These are phyloP conservation scores for Callochromis pleurospilus DNA, from an alignment of 2,113 vertebrate genomes.

Conservation along the genomic window DNA sequence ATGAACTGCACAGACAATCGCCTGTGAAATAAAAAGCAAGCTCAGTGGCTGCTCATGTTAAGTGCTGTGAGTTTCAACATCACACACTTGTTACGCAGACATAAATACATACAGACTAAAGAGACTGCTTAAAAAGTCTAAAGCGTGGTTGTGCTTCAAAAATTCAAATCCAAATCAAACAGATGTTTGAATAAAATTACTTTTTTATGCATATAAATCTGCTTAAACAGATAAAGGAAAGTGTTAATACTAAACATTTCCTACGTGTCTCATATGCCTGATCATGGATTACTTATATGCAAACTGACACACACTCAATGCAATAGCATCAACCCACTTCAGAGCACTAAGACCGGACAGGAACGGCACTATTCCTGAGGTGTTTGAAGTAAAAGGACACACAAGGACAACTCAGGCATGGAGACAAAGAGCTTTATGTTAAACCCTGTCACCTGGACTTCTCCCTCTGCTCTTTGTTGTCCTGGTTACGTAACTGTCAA, in stretches of 20 bases:
- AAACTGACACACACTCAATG: background rate
- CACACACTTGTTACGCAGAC: background rate
- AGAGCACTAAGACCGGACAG: background rate
- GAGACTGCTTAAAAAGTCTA: background rate
- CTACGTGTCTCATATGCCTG: background rate
- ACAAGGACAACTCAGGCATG: background rate
- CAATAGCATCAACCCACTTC: background rate
- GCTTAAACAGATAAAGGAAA: background rate
- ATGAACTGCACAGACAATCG: background rate
- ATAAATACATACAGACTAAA: background rate
- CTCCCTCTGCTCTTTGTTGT: background rate
- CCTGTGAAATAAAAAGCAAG: background rate
- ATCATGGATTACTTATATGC: background rate
- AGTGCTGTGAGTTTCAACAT: background rate
- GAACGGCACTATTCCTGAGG: background rate
- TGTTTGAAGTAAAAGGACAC: conserved; percentile 5
- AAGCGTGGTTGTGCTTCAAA: background rate
- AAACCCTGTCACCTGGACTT: background rate
- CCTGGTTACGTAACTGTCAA: background rate
- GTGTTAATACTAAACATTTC: background rate
- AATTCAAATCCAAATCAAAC: background rate
- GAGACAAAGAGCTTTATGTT: background rate
- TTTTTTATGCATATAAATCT: background rate
- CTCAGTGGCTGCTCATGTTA: background rate
- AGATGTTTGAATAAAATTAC: background rate